phyloP scores from a whole-genome alignment of 2,113 vertebrate species.

The Sinocyclocheilus rhinocerous region DNA sequence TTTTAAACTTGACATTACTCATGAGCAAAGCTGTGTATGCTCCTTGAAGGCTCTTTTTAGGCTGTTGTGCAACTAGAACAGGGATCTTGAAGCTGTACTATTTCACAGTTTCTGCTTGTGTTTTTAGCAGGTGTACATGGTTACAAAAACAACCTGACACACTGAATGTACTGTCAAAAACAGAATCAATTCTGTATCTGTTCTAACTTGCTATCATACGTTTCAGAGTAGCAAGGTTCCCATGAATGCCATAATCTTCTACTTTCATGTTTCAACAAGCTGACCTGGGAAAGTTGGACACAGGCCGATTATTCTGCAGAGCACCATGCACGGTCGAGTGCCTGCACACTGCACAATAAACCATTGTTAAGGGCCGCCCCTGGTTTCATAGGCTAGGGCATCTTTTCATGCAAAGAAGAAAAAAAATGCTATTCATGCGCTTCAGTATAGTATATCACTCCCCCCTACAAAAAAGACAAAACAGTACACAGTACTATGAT shows the following conservation, averaged over 20 bases:
- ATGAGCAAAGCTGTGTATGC: not conserved
- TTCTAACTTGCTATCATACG: constrained; percentile 41
- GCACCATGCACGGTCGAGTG: constrained; percentile 57
- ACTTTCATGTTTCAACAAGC: constrained; percentile 50
- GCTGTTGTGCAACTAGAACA: not conserved
- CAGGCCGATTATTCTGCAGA: constrained; percentile 57
- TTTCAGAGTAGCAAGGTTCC: constrained; percentile 33
- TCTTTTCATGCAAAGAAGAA: constrained; percentile 71
- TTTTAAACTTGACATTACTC: constrained; percentile 40
- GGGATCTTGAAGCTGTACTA: not conserved
- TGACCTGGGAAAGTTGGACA: constrained; percentile 33
- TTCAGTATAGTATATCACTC: constrained; percentile 64
- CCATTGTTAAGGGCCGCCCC: constrained; percentile 72
- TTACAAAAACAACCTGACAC: not conserved
- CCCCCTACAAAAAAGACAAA: constrained; percentile 55
- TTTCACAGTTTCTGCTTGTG: not conserved
- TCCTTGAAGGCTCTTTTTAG: not conserved
- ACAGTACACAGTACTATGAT: constrained; percentile 46
- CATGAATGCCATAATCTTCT: constrained; percentile 41
- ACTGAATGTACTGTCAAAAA: not conserved
- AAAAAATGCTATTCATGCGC: constrained; percentile 72
- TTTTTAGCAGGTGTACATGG: not conserved
- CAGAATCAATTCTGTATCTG: constrained; percentile 11
- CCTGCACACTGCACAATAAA: constrained; percentile 70
- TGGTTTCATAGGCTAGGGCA: constrained; percentile 61